Base-by-base conservation (phyloP, 23 tunicate genomes). In the Phallusia fumigata region DNA sequence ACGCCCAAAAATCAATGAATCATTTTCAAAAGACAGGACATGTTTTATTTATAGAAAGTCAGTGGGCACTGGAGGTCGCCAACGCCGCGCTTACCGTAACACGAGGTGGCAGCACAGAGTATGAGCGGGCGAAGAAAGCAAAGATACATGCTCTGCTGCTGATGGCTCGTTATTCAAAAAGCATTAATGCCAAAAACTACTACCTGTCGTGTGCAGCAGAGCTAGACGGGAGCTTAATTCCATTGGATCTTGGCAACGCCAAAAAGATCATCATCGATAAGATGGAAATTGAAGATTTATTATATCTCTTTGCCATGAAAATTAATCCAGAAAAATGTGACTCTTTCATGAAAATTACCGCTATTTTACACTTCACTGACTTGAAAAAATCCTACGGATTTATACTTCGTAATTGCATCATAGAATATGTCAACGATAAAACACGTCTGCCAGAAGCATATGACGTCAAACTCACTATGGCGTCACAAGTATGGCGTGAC, bases 121-220 rank as follows among this genome's bases (percentile, higher is more conserved):
- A 65, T 8, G 74, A 50, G 40, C 35, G 31, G 33, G 90, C 90
- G 21, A 74, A 32, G 47, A 32, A 28, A 40, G 72, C 79, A 33
- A 82, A n/a, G 51, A 81, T 30, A 50, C 30, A 72, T 33, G 72
- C 52, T 52, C 30, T 79, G 31, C 36, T 36, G 21, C 44, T 11
- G 80, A 52, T 18, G 64, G 50, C 32, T 32, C 51, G 65, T 22
- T 22, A 44, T 18, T 58, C 73, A 35, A 32, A 13, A 19, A 75
- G 35, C 44, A 30, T 33, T 36, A 76, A 36, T 21, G 79, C 79
- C 19, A 76, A 33, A 19, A 76, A 76, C 19, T 76, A 76, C 44
- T 76, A 76, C 19, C 45, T 76, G 18, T 30, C n/a, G n/a, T n/a
- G n/a, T n/a, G n/a, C n/a, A n/a, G n/a, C n/a, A n/a, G n/a, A n/a